These are phyloP conservation scores for Synanceia verrucosa DNA, from an alignment of 2,797 vertebrate species.

Conservation along the genomic window DNA sequence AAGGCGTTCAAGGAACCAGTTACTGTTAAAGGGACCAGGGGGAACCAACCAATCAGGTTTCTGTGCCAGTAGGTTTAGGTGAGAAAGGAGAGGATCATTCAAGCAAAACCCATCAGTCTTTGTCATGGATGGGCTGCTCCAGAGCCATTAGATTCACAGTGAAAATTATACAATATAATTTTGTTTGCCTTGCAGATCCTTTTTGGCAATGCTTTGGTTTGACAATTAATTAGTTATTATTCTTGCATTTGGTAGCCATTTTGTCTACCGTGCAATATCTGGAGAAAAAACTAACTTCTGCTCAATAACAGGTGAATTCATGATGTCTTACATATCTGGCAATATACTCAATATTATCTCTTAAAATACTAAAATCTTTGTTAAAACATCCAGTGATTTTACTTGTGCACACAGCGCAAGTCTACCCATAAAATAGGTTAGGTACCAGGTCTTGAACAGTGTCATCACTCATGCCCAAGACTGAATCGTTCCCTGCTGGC, in stretches of 20 bases:
- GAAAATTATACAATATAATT: background rate
- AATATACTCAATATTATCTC: background rate
- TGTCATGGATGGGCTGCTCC: background rate
- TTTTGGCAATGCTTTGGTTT: background rate
- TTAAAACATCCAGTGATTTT: constrained; percentile 1
- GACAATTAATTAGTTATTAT: background rate
- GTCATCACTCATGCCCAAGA: constrained; percentile 53
- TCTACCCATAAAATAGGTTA: constrained; percentile 29
- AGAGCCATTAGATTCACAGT: background rate
- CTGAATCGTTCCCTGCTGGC: constrained; percentile 53
- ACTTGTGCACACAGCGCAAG: constrained; percentile 18
- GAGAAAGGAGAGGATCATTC: background rate
- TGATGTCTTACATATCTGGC: background rate
- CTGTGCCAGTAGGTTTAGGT: background rate
- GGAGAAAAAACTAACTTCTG: background rate
- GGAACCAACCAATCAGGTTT: no score
- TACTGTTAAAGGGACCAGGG: background rate
- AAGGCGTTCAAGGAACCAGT: background rate
- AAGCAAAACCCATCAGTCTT: background rate
- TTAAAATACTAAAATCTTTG: background rate
- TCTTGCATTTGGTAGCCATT: background rate
- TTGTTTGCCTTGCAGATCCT: background rate
- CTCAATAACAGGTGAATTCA: background rate
- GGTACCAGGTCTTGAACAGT: constrained; percentile 19
- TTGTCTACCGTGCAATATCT: background rate